Evolutionary conservation across 2,888 invertebrate species (phyloP).

Genomic region (Patella caerulea): DNA sequence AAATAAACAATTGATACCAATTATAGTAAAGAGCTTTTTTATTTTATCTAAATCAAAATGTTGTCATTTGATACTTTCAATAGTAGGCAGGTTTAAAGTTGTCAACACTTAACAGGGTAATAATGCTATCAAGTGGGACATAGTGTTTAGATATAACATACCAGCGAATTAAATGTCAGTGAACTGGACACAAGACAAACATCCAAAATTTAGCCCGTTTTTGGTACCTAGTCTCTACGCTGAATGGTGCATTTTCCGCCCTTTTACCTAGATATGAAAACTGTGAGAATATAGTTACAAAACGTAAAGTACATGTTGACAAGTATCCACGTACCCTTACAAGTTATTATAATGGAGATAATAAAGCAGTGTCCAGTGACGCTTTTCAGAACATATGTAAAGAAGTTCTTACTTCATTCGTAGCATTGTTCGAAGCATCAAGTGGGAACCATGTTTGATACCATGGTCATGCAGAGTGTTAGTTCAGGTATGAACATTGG

Average conservation of each 20-base stretch:
- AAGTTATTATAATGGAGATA: not conserved
- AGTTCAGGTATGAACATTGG: not conserved
- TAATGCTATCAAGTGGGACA: too few relatives aligned
- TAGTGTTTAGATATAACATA: too few relatives aligned
- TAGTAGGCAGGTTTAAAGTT: too few relatives aligned
- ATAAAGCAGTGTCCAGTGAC: not conserved
- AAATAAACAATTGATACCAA: too few relatives aligned
- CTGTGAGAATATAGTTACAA: not conserved
- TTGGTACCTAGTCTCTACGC: too few relatives aligned
- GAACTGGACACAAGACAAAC: too few relatives aligned
- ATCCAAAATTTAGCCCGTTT: too few relatives aligned
- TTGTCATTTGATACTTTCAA: too few relatives aligned
- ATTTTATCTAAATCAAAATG: too few relatives aligned
- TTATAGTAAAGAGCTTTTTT: too few relatives aligned
- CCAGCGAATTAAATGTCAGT: too few relatives aligned
- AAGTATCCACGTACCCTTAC: not conserved
- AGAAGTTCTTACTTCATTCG: not conserved
- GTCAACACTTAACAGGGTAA: too few relatives aligned
- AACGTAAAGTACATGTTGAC: not conserved
- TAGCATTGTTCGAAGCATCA: not conserved
- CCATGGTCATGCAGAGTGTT: not conserved
- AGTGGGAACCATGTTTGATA: not conserved
- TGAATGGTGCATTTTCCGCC: not conserved
- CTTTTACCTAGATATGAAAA: not conserved
- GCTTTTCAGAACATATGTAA: not conserved